A percentile compares a stretch with the other conserved stretches of the same genome.
These are phyloP conservation scores for Hycleus cichorii DNA, from an alignment of 1,140 invertebrate genomes.

Conservation along the genomic window DNA sequence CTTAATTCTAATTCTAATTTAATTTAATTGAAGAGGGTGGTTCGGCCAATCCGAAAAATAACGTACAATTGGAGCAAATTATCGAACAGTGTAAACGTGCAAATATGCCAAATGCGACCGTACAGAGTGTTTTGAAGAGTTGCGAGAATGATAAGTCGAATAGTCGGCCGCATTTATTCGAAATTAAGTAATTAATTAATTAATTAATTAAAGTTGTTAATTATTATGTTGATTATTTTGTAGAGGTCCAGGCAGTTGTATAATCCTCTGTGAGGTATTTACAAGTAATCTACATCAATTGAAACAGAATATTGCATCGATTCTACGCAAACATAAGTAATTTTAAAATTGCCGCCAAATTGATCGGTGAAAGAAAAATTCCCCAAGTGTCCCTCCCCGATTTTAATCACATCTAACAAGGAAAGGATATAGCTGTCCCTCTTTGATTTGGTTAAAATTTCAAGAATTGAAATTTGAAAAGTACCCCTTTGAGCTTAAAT, in stretches of 20 bases:
- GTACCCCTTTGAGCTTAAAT: too few relatives aligned
- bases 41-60: conserved; percentile 48
- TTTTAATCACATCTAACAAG: background rate
- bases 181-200: conserved; percentile 37
- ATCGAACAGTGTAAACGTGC: conserved; percentile 52
- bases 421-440: too few relatives aligned
- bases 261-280: conserved; percentile 41
- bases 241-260: conserved; percentile 42
- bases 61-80: conserved; percentile 47
- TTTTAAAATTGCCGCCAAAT: conserved; percentile 5
- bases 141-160: conserved; percentile 38
- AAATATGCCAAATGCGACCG: conserved; percentile 51
- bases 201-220: conserved; percentile 6
- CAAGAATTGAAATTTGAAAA: too few relatives aligned
- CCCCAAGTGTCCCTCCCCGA: background rate
- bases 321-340: conserved; percentile 47
- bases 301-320: conserved; percentile 38
- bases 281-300: conserved; percentile 37
- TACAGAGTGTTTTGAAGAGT: conserved; percentile 51
- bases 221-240: conserved; percentile 19
- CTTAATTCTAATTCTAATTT: conserved; percentile 10
- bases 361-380: too few relatives aligned
- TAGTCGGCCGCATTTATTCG: conserved; percentile 35
- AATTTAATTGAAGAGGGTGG: conserved; percentile 42
- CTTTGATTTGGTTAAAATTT: too few relatives aligned